These are phyloP conservation scores for Cettia cetti DNA, from an alignment of 2,113 vertebrate species.

Conservation along the genomic window DNA sequence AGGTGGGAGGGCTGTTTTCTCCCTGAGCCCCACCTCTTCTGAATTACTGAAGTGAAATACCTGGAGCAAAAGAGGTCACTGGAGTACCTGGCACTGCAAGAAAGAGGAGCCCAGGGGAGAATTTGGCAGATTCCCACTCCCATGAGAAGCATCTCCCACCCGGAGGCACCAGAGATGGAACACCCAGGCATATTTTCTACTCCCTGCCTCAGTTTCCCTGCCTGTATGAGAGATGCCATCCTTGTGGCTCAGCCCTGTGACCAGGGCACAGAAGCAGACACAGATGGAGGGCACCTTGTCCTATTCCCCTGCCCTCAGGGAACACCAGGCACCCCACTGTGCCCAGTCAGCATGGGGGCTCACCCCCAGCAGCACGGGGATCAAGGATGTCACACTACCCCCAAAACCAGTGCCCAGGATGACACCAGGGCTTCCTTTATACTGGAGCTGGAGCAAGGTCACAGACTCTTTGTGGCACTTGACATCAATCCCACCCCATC, in stretches of 20 bases:
- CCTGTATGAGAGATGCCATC: fast-evolving
- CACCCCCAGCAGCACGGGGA: background rate
- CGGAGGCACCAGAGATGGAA: background rate
- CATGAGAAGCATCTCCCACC: background rate
- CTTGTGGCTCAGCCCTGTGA: background rate
- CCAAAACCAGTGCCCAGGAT: fast-evolving
- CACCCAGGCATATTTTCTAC: fast-evolving
- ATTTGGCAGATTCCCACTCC: background rate
- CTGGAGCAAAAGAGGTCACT: background rate
- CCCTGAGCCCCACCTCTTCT: background rate
- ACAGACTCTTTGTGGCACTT: background rate
- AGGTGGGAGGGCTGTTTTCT: background rate
- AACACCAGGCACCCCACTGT: fast-evolving
- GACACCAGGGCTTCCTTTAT: background rate
- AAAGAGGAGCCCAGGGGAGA: fast-evolving
- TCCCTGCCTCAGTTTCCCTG: constrained; percentile 1
- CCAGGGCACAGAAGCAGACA: background rate
- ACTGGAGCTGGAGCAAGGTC: background rate
- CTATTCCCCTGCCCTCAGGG: fast-evolving
- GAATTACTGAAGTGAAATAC: background rate
- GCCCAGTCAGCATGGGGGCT: background rate
- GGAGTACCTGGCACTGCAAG: background rate
- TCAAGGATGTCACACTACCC: background rate
- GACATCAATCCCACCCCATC: background rate
- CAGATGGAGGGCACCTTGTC: background rate